Evolutionary conservation across 1,140 invertebrate genomes (phyloP).

Genomic region (Drosophila arawakana): DNA sequence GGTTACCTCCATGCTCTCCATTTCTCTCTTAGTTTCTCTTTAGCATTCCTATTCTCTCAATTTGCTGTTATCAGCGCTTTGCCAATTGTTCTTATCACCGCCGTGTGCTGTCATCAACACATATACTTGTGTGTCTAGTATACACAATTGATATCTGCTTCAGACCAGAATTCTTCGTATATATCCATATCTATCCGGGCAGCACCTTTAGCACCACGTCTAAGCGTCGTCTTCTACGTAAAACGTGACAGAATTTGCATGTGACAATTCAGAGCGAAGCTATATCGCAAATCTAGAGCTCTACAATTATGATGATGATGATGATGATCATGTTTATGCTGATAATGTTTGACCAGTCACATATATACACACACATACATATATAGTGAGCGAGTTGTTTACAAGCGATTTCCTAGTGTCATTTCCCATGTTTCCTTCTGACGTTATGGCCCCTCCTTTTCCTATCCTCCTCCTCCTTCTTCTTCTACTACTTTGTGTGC

Average conservation of each 20-base stretch:
- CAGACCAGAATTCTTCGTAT: not conserved
- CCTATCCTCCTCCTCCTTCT: not conserved
- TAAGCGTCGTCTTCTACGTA: conserved; percentile 70
- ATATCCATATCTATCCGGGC: conserved; percentile 64
- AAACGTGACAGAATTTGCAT: conserved; percentile 81
- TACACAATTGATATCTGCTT: not conserved
- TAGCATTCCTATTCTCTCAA: not conserved
- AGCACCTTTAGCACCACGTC: conserved; percentile 71
- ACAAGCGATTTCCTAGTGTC: conserved; percentile 82
- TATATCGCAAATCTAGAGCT: conserved; percentile 46
- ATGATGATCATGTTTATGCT: conserved; percentile 25
- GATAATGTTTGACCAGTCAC: conserved; percentile 28
- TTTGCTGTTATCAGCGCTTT: conserved; percentile 12
- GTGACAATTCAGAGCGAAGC: conserved; percentile 51
- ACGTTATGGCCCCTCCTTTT: not conserved
- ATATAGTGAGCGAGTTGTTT: conserved; percentile 61
- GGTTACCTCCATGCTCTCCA: not conserved
- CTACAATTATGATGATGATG: conserved; percentile 18
- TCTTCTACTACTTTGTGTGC: conserved; percentile 3
- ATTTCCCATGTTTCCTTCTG: conserved; percentile 72
- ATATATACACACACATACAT: not conserved
- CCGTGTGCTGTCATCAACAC: not conserved
- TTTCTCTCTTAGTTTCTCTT: conserved; percentile 13
- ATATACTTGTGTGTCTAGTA: not conserved
- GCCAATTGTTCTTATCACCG: conserved; percentile 5